Base-by-base conservation (phyloP, 1,140 invertebrate genomes). In the Neodiprion virginianus region DNA sequence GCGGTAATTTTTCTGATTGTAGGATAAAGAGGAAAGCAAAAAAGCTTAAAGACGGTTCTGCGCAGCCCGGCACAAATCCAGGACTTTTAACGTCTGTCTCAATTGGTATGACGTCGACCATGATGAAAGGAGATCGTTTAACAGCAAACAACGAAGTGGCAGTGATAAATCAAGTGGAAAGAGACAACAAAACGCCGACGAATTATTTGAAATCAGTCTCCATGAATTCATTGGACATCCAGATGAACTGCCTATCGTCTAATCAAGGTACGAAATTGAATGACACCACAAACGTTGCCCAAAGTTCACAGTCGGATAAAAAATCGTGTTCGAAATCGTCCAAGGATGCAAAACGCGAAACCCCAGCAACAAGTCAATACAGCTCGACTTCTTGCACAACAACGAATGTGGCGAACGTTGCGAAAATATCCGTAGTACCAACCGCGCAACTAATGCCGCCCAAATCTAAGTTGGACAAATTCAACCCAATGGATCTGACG, bases 351-450 rank as follows among this genome's bases (percentile, higher is more conserved):
- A 74, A 14, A 72, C 23, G 69, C 69, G 28, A 40, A 40, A 40
- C 1, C 48, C 21, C 23, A 49, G 71, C 67, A 61, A 12, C 23
- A 8, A 76, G 70, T 10, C 79, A 80, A 17, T 75, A 78, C 47
- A 76, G 48, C 67, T 17, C 75, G 28, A 48, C 67, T 4, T 12
- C 47, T 28, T 12, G 14, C 8, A 21, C 68, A 4, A 81, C 74
- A n/a, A 79, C 76, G 40, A 47, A 47, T 78, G 28, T 5, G 1
- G 72, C 77, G 14, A 50, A 77, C 48, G 72, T 84, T 48, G 83
- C 82, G 17, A 85, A 85, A 77, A 85, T 85, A 66, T 81, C 83
- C 5, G 78, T 84, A 17, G 84, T 85, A 49, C 84, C 84, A 65
- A 85, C 84, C 10, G 71, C 83, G 48, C 84, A 84, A 71, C 48